A percentile compares a stretch with the other conserved stretches of the same genome.
phyloP scores from a whole-genome alignment of 2,113 vertebrate species.

The Aphelocoma coerulescens region DNA sequence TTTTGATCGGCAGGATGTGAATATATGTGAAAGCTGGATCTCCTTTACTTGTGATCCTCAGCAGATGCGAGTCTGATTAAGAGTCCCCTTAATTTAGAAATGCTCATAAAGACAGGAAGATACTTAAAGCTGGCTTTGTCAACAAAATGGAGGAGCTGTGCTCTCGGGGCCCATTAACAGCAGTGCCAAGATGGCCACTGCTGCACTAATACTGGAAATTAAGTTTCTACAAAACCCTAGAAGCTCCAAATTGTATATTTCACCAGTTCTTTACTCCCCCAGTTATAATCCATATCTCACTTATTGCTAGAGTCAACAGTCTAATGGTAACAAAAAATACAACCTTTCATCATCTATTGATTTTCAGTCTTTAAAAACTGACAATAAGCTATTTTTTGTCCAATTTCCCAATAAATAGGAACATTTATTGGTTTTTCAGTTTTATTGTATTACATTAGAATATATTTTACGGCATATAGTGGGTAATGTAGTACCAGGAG shows the following conservation, averaged over 20 bases:
- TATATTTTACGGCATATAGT: constrained; percentile 26
- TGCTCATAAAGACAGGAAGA: background rate
- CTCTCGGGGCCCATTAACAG: background rate
- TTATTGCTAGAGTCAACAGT: constrained; percentile 75
- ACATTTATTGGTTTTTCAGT: constrained; percentile 66
- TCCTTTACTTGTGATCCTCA: background rate
- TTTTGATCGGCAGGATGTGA: background rate
- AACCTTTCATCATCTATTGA: constrained; percentile 72
- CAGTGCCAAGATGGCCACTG: background rate
- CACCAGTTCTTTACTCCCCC: constrained; percentile 32
- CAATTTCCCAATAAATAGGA: constrained; percentile 62
- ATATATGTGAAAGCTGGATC: background rate
- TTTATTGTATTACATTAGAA: constrained; percentile 54
- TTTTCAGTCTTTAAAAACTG: constrained; percentile 73
- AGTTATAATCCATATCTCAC: constrained; percentile 60
- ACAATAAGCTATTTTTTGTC: constrained; percentile 71
- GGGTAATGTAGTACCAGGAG: constrained; percentile 25
- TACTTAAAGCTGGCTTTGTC: background rate
- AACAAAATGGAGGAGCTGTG: background rate
- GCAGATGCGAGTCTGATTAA: background rate
- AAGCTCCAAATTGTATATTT: constrained; percentile 31
- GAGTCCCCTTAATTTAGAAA: background rate
- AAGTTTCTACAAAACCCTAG: constrained; percentile 47
- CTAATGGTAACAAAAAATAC: constrained; percentile 69
- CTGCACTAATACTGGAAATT: background rate